These are phyloP conservation scores for Pseudopipra pipra DNA, from an alignment of 2,113 vertebrate genomes.

Conservation along the genomic window DNA sequence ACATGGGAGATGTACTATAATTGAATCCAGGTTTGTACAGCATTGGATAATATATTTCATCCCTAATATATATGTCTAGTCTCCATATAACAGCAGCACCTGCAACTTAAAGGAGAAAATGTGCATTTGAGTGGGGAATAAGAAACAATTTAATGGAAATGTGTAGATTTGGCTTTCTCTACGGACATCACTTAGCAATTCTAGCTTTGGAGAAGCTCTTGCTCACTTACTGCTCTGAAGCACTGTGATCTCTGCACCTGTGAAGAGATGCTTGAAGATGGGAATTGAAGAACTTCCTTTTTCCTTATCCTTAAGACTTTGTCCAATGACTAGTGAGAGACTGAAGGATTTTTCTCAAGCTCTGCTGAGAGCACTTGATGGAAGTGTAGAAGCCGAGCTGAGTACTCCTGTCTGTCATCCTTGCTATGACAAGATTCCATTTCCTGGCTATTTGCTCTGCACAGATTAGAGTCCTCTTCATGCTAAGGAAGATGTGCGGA, in stretches of 20 bases:
- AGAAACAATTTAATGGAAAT: background rate
- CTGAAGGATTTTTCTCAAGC: background rate
- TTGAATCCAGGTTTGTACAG: background rate
- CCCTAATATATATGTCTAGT: background rate
- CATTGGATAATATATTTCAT: background rate
- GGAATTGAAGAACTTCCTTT: background rate
- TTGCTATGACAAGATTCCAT: background rate
- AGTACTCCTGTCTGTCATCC: background rate
- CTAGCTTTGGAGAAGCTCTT: background rate
- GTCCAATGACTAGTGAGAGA: background rate
- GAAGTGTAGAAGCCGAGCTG: background rate
- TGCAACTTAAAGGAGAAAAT: background rate
- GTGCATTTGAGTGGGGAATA: background rate
- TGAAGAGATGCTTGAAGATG: background rate
- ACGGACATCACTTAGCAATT: background rate
- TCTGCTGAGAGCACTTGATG: background rate
- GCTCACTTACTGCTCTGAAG: background rate
- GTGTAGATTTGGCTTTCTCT: background rate
- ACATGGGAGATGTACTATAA: background rate
- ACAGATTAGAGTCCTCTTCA: background rate
- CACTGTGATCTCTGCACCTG: accelerated
- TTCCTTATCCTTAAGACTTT: background rate
- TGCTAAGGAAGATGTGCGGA: background rate
- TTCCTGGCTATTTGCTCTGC: background rate
- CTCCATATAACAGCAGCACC: background rate